Evolutionary conservation across 2,888 invertebrate species (phyloP), one percentile per base, ranked within the genome.

Genomic region (Seira musarum): DNA sequence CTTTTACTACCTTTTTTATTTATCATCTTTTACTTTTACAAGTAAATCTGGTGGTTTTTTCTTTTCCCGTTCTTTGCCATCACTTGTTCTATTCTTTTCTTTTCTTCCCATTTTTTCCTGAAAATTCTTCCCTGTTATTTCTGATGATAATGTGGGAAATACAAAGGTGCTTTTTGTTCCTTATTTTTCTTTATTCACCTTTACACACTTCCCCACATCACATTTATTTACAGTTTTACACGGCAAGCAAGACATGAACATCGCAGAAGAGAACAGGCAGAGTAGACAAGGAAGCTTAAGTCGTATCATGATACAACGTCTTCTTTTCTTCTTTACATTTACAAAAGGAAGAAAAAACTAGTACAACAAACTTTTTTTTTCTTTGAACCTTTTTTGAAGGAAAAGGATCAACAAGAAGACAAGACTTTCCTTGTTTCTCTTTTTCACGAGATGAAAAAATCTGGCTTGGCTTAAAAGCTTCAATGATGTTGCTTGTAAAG

Each of bases 391-490:
- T 49, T 49, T 13, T 76, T 70, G 64, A 78, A 77, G 71, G 67
- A 65, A 73, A 79, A 64, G 79, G 79, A 79, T 79, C 79, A 79
- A 73, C 79, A 79, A 53, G 53, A 25, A 79, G 78, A 79, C 73
- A 72, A 72, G 78, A 72, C 78, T 79, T 79, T 63, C 63, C 63
- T 72, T 57, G 67, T 72, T 71, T 79, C 69, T 79, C 46, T 21
- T 57, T 64, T 65, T 71, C 69, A 15, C 63, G 22, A 75, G 76
- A 72, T 71, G 72, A 76, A 76, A 76, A 81, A 30, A 81, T 79
- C 79, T 79, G 79, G 73, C 79, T 73, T 69, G 73, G 73, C 79
- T 79, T 79, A 79, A 79, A 69, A 79, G 79, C 79, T 79, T 79
- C 73, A 69, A 57, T 79, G 67, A 67, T 79, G 73, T 61, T 79